Evolutionary conservation across 23 tunicate genomes (phyloP), one percentile per base, ranked within the genome.

Genomic region (Aplidium turbinatum): DNA sequence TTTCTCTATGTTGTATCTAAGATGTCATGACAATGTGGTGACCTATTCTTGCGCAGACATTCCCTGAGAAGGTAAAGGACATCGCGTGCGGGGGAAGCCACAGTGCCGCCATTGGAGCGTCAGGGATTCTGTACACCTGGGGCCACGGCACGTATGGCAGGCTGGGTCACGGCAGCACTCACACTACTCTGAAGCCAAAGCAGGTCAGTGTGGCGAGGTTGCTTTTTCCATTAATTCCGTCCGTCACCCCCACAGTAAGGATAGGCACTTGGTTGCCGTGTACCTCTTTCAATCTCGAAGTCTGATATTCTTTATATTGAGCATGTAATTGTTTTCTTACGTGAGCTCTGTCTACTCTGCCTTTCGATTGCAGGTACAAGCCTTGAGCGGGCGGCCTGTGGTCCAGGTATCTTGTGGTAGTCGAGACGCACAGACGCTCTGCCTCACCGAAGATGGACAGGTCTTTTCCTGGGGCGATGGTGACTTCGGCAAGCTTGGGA

Each of bases 391-490:
- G 0, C 64, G 39, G 6, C 61, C 50, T 32, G 96, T 89, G 39
- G 50, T 70, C 9, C 58, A 68, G 63, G 96, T 77, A 13, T 79
- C 88, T 22, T 89, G 96, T 62, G 96, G 96, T 4, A 89, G 96
- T 48, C 31, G 96, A 61, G 96, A 89, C 61, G 88, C 96, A 0
- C 96, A 89, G 51, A 89, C 96, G 0, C 45, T 90, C 0, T 84
- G 90, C 58, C 47, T 90, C 2, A 69, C 91, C 0, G 35, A 38
- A 0, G 68, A 67, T 27, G 97, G 85, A 5, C 39, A 24, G 28
- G 86, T 90, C 42, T 90, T 50, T 35, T 90, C 97, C 20, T 90
- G 97, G 97, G 97, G 97, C 24, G 97, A 90, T 63, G 97, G 97
- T 4, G 97, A 90, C 50, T 90, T 84, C 29, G 97, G 97, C 0